Base-by-base conservation (phyloP, 2,888 invertebrate genomes). In the Drosophila formosana region DNA sequence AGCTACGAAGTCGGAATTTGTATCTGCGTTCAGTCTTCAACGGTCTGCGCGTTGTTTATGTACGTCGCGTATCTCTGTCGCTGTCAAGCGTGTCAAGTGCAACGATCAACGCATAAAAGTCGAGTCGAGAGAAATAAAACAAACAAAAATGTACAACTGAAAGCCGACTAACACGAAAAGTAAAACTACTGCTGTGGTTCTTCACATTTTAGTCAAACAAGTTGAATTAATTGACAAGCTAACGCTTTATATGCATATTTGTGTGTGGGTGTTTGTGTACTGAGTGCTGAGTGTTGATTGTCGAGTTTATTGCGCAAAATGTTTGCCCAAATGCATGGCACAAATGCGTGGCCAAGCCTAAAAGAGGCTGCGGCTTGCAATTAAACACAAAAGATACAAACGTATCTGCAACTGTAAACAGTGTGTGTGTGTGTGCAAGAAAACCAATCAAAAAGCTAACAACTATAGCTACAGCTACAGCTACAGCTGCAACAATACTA, bases 11-110 rank as follows among this genome's bases (percentile, higher is more conserved):
- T 7, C 49, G 58, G 43, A 66, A 51, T 39, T 56, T 63, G 18
- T 37, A 25, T 43, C 66, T 62, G 72, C 82, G 79, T 79, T 82
- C 58, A 82, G 82, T 82, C 84, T 84, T 70, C 53, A 62, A 61
- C 84, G 72, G 84, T 83, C 87, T 76, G 76, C 82, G 86, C 73
- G 75, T 75, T 66, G 66, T 66, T 37, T 53, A 68, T 60, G 85
- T 81, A 49, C 66, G 75, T 66, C 50, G 63, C 67, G 63, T 66
- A 18, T 50, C 61, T 55, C 46, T 26, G 11, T 43, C 30, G 37
- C 5, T 2, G 30, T 30, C 30, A 11, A 47, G 34, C 41, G 62
- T 50, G 58, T 50, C 66, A 39, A 45, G 56, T 66, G 43, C 58
- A 50, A 50, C 58, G 43, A 50, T 37, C 23, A 52, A 5, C 23